Evolutionary conservation across 2,888 invertebrate genomes (phyloP), one percentile per base, ranked within the genome.

Genomic region (Agrenia bidenticulata): DNA sequence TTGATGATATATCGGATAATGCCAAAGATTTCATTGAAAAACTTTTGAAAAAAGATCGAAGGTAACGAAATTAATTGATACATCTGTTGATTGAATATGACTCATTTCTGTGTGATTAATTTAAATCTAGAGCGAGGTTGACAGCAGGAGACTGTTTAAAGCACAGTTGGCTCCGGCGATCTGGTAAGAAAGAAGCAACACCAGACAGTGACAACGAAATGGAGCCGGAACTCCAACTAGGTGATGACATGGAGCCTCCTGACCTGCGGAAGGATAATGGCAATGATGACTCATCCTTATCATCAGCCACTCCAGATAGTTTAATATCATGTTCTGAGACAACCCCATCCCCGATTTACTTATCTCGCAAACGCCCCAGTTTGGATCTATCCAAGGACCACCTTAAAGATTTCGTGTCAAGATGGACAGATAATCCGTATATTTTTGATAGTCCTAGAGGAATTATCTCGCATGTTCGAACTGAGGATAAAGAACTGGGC

Each of bases 21-120:
- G 97, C 97, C 64, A 93, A 95, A 81, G 95, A 98, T 81, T 98
- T 98, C 82, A 97, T 99, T 77, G 85, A 86, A 71, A 90, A 90
- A 81, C 86, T 98, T 11, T 87, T 99, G 76, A 84, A 93, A 73
- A 96, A 96, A 82, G 92, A 96, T 79, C 89, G 89, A 83, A 88
- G 87, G 94, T 94, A 39, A 39, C 15, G 7, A n/a, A n/a, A n/a
- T 32, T 32, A 32, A 11, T 32, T 32, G 32, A 32, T 11, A 7
- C 11, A 4, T 32, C 1, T 54, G 50, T n/a, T 53, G 19, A 19
- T 64, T 15, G 39, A 24, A n/a, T n/a, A n/a, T n/a, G n/a, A 17
- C 42, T 37, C 39, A 56, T n/a, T 45, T 42, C 45, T n/a, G 15
- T 45, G 45, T 9, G 15, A 15, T 17, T 17, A 45, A 19, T 19